Evolutionary conservation across 2,797 vertebrate species (phyloP), one percentile per base, ranked within the genome.

Genomic region (Hyperoplus lanceolatus): DNA sequence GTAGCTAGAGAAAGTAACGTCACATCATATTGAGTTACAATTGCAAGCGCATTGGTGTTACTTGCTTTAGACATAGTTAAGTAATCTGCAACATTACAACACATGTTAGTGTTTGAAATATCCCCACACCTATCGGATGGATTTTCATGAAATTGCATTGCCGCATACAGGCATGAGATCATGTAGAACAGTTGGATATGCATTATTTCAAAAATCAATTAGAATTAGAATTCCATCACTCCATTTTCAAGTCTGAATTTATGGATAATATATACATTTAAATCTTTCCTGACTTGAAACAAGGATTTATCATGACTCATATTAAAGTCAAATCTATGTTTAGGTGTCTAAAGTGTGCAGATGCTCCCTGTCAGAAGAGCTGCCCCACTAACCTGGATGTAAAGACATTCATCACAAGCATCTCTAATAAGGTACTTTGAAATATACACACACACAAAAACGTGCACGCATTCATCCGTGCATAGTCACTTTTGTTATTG

Each of bases 281-380:
- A 29, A 29, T 29, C 29, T 29, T 29, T 29, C 29, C 29, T 29
- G 29, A 29, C 29, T 29, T 50, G 45, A 49, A 6, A 38, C n/a
- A 43, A 39, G 4, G 6, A 50, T 54, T 15, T 56, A 13, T 49
- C 46, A 38, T 12, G 43, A 49, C 6, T 43, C 4, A 51, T 42
- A 41, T 73, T 9, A 79, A 45, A 13, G 15, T 64, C 3, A 54
- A 84, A 42, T 75, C n/a, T 73, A 38, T 86, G 46, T 75, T 67
- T 68, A 99, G 97, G 73, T 98, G 97, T 87, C 91, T 99, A 6
- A 99, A 98, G 90, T 99, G 97, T 93, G 97, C 94, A 0, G 97
- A 99, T 89, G 97, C 97, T 71, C 97, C 98, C 1, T 99, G 98
- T 95, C 97, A 99, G 94, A 99, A 99, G 94, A 99, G 97, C 87